Percentiles rank a stretch among this genome's conserved stretches.
These are phyloP conservation scores for Tapirus indicus DNA, from an alignment of 2,797 vertebrate species.

Conservation along the genomic window DNA sequence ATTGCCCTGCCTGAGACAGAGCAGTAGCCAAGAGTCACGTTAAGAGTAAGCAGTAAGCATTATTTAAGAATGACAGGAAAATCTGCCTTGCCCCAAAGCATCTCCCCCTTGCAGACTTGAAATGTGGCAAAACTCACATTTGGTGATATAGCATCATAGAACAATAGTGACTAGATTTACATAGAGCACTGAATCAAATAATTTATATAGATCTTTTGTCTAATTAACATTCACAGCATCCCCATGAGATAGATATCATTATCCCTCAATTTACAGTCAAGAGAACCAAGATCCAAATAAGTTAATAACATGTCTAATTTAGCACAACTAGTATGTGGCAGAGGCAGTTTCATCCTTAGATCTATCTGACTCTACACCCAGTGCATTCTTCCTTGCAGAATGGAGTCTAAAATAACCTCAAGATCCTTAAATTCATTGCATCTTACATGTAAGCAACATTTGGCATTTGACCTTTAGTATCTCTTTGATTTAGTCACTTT, in stretches of 20 bases:
- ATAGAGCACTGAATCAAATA: background rate
- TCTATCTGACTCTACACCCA: background rate
- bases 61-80: background rate
- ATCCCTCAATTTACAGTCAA: background rate
- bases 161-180: background rate
- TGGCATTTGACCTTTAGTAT: conserved; percentile 42
- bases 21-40: background rate
- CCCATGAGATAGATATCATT: background rate
- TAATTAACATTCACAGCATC: background rate
- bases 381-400: background rate
- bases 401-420: background rate
- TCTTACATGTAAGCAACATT: conserved; percentile 18
- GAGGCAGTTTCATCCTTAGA: background rate
- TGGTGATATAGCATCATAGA: background rate
- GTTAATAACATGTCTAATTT: background rate
- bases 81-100: background rate
- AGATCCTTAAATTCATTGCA: conserved; percentile 7
- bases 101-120: background rate
- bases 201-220: background rate
- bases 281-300: background rate
- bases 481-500: conserved; percentile 35
- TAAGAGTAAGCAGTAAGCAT: background rate
- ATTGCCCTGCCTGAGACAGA: background rate
- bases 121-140: background rate
- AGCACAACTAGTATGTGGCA: background rate